phyloP scores from a whole-genome alignment of 2,888 invertebrate species.

The Hypena proboscidalis region DNA sequence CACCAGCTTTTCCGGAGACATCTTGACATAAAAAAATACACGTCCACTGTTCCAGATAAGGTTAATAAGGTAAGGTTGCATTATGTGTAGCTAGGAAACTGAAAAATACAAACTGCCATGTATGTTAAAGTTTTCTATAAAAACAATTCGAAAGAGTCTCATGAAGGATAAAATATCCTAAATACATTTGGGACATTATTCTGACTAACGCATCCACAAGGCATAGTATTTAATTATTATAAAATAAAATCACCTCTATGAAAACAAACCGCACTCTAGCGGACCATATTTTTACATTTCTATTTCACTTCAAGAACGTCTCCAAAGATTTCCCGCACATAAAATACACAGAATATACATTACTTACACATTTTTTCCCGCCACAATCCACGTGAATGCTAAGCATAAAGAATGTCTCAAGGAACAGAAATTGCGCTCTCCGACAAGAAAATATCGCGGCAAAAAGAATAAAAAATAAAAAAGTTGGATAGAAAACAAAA shows the following conservation, averaged over 20 bases:
- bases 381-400: constrained; percentile 43
- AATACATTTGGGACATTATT: no score
- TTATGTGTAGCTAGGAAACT: no score
- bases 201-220: no score
- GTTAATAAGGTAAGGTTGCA: no score
- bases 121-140: no score
- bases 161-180: no score
- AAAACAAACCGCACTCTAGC: constrained; percentile 4
- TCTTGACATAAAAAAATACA: no score
- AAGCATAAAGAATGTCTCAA: constrained; percentile 56
- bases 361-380: constrained; percentile 41
- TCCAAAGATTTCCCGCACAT: constrained; percentile 39
- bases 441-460: constrained; percentile 44
- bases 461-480: constrained; percentile 45
- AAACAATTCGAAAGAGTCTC: no score
- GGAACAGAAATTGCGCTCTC: constrained; percentile 55
- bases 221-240: no score
- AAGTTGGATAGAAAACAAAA: constrained; percentile 61
- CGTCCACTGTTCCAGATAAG: no score
- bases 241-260: not conserved
- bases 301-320: constrained; percentile 14
- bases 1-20: no score
- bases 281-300: constrained; percentile 36
- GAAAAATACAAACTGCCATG: no score
- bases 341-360: constrained; percentile 37